phyloP scores from a whole-genome alignment of 1,140 invertebrate species.

The Theocolax elegans region DNA sequence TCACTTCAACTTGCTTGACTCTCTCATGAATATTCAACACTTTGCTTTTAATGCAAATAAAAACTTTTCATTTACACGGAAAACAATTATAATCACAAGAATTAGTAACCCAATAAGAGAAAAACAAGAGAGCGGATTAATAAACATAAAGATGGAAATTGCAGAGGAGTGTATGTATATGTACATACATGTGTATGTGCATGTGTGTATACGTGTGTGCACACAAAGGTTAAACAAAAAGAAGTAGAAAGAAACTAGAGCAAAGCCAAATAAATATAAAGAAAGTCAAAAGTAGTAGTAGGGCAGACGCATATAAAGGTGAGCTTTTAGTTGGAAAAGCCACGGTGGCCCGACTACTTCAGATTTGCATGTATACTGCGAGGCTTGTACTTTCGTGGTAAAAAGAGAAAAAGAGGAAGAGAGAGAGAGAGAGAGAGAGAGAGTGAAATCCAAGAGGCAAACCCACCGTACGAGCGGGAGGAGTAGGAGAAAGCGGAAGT shows the following conservation, averaged over 20 bases:
- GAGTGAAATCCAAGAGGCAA: background rate
- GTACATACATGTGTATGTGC: background rate
- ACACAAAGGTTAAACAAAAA: too few species aligned
- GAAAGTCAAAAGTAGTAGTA: background rate
- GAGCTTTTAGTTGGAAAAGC: constrained; percentile 16
- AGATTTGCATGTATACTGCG: constrained; percentile 50
- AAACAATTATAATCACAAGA: too few species aligned
- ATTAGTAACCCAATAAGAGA: too few species aligned
- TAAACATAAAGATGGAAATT: too few species aligned
- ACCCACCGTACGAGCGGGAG: too few species aligned
- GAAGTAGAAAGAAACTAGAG: background rate
- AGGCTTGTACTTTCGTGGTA: constrained; percentile 23
- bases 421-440: background rate
- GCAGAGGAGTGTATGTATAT: too few species aligned
- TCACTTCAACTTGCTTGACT: too few species aligned
- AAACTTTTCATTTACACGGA: too few species aligned
- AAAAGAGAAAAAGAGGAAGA: constrained; percentile 10
- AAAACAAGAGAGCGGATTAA: too few species aligned
- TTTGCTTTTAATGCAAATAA: too few species aligned
- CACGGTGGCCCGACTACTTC: constrained; percentile 7
- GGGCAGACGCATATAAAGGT: constrained; percentile 20
- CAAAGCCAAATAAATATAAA: constrained; percentile 2
- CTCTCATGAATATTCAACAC: too few species aligned
- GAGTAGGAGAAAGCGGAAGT: constrained; percentile 22
- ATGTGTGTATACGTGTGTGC: too few species aligned